Conservation (phyloP, 2,888 invertebrate genomes). For the Euplexia lucipara region DNA sequence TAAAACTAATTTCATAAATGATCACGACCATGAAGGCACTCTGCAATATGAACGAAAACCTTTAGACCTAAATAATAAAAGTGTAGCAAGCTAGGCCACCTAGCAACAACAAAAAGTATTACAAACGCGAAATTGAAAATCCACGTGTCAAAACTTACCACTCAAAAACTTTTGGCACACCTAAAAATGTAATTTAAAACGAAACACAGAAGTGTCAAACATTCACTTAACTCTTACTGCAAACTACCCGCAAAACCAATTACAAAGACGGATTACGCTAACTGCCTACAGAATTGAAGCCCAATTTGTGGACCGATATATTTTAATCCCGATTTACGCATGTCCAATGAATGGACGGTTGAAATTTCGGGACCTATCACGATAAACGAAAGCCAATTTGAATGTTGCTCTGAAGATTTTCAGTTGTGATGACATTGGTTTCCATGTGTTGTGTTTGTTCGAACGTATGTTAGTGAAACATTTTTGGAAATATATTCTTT, state of each 20-base stretch:
- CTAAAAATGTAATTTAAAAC: conserved; percentile 58
- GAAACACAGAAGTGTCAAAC: conserved; percentile 68
- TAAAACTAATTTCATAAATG: background rate
- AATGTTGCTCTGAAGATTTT: conserved; percentile 58
- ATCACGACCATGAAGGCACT: background rate
- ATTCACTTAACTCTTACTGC: conserved; percentile 68
- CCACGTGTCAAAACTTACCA: conserved; percentile 49
- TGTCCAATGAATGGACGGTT: conserved; percentile 78
- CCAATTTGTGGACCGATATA: conserved; percentile 85
- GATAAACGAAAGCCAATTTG: conserved; percentile 74
- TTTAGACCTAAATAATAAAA: background rate
- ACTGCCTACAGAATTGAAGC: conserved; percentile 80
- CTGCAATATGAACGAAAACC: background rate
- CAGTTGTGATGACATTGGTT: conserved; percentile 27
- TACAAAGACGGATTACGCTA: conserved; percentile 86
- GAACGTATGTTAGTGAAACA: background rate
- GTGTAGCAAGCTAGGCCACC: conserved; percentile 3
- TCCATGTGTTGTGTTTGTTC: conserved; percentile 13
- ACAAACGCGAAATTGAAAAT: conserved; percentile 45
- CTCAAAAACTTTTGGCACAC: conserved; percentile 37
- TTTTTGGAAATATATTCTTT: background rate
- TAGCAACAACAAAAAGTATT: conserved; percentile 31
- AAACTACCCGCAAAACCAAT: conserved; percentile 80
- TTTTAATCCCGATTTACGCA: conserved; percentile 86
- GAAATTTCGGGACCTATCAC: conserved; percentile 70